Conservation (phyloP, 2,888 invertebrate genomes). For the Tetranychus truncatus region DNA sequence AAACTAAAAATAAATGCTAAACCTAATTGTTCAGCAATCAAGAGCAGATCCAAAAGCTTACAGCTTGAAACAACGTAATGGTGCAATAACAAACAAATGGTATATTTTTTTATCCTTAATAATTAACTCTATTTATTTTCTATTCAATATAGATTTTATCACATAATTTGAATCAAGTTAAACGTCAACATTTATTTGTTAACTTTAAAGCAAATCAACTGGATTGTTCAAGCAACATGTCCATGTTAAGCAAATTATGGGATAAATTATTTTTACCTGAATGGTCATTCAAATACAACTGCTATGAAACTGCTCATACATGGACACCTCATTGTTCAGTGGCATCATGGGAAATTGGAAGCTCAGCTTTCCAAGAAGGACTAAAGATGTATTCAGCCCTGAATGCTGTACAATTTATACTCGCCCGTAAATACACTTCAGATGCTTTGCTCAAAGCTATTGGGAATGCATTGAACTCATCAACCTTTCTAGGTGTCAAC, state of each 20-base stretch:
- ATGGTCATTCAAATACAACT: slow-evolving; percentile 40
- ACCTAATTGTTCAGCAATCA: no score
- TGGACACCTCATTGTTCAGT: slow-evolving; percentile 39
- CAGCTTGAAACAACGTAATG: no score
- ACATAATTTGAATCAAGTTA: no score
- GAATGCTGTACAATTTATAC: slow-evolving; percentile 34
- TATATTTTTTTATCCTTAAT: no score
- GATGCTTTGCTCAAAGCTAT: slow-evolving; percentile 39
- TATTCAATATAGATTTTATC: no score
- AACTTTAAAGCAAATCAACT: no score
- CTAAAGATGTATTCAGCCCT: slow-evolving; percentile 55
- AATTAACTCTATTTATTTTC: no score
- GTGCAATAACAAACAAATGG: no score
- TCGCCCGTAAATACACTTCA: slow-evolving; percentile 35
- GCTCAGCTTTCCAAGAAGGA: slow-evolving; percentile 48
- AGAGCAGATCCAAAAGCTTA: no score
- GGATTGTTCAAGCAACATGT: not conserved
- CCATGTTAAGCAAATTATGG: not conserved
- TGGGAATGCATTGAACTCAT: slow-evolving; percentile 51
- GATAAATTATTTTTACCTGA: slow-evolving; percentile 13
- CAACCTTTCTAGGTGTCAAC: slow-evolving; percentile 54
- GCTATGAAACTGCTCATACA: slow-evolving; percentile 39
- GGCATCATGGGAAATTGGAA: slow-evolving; percentile 47
- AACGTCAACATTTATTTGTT: no score
- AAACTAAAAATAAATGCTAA: no score